Evolutionary conservation across 2,113 vertebrate genomes (phyloP).

Genomic region (Oriolus oriolus): DNA sequence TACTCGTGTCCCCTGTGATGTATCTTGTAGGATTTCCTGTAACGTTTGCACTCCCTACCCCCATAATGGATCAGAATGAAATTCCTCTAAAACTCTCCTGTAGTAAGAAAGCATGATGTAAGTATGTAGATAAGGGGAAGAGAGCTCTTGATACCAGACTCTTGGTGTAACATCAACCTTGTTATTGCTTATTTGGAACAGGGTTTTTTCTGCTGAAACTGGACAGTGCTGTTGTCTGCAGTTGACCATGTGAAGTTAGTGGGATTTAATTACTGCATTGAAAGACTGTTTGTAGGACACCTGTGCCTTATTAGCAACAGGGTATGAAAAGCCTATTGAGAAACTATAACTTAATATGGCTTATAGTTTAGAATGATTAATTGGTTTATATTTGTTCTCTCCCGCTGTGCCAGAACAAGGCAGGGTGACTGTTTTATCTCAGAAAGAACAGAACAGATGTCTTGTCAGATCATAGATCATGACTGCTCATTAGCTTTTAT

Average conservation of each 20-base stretch:
- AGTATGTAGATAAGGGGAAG: not conserved
- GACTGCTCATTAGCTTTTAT: slow-evolving; percentile 76
- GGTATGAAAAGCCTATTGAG: slow-evolving; percentile 62
- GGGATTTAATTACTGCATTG: slow-evolving; percentile 33
- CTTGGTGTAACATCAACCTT: not conserved
- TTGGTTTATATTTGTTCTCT: slow-evolving; percentile 61
- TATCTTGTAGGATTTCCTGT: not conserved
- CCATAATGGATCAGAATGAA: not conserved
- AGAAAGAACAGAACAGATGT: slow-evolving; percentile 71
- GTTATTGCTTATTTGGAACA: not conserved
- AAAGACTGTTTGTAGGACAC: slow-evolving; percentile 54
- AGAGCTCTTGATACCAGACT: not conserved
- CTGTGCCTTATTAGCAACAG: slow-evolving; percentile 55
- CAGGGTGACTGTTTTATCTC: slow-evolving; percentile 52
- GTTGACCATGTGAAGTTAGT: not conserved
- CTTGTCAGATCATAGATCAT: slow-evolving; percentile 75
- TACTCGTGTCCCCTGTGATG: not conserved
- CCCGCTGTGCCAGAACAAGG: slow-evolving; percentile 59
- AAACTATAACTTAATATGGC: slow-evolving; percentile 69
- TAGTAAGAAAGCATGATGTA: not conserved
- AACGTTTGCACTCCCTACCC: not conserved
- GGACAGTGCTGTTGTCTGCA: not conserved
- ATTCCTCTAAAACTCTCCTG: not conserved
- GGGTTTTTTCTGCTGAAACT: not conserved
- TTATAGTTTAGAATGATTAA: slow-evolving; percentile 73